Conservation (phyloP, 2,888 invertebrate genomes). For the Ectropis crepuscularia region DNA sequence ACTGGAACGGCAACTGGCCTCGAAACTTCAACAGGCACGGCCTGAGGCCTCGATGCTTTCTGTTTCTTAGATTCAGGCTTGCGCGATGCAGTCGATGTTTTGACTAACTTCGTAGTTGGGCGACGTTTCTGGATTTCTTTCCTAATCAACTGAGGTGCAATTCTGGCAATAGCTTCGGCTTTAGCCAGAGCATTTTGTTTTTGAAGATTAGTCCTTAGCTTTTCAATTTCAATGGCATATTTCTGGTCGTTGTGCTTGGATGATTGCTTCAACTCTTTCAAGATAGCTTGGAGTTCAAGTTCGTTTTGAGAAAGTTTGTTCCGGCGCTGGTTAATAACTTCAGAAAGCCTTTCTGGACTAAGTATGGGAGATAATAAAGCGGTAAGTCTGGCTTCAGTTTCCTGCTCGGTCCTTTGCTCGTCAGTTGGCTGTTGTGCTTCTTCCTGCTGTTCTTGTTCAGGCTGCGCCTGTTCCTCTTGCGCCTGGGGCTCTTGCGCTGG, state of each 20-base stretch:
- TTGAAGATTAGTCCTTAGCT: conserved; percentile 52
- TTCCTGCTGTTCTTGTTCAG: conserved; percentile 12
- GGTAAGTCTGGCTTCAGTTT: conserved; percentile 33
- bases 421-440: conserved; percentile 16
- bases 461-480: conserved; percentile 23
- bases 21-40: conserved; percentile 52
- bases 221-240: conserved; percentile 57
- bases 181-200: conserved; percentile 58
- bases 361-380: conserved; percentile 43
- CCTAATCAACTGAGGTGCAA: conserved; percentile 51
- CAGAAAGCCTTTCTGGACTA: conserved; percentile 44
- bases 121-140: conserved; percentile 53
- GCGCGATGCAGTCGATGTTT: conserved; percentile 30
- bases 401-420: conserved; percentile 30
- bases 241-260: conserved; percentile 59
- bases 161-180: conserved; percentile 56
- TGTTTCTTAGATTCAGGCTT: conserved; percentile 20
- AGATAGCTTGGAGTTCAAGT: conserved; percentile 41
- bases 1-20: conserved; percentile 50
- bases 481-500: conserved; percentile 32
- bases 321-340: conserved; percentile 42
- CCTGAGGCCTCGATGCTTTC: conserved; percentile 3
- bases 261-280: conserved; percentile 55
- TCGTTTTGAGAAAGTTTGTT: conserved; percentile 45
- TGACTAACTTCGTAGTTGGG: conserved; percentile 49